A percentile compares a stretch with the other conserved stretches of the same genome.
These are phyloP conservation scores for Drosophila navojoa DNA, from an alignment of 1,140 invertebrate genomes.

Conservation along the genomic window DNA sequence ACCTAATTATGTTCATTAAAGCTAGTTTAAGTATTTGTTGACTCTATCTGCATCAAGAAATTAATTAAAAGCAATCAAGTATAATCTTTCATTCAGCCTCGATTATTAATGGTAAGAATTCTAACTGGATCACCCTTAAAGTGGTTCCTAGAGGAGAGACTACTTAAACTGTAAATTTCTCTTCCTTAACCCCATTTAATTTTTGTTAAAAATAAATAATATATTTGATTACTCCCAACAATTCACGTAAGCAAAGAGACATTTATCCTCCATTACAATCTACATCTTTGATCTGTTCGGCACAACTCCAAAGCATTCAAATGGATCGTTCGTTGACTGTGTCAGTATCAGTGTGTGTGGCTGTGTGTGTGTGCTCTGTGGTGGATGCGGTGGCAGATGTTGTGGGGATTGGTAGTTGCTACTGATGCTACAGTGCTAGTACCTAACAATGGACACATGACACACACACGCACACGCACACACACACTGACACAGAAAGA, in stretches of 20 bases:
- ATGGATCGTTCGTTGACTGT: conserved; percentile 4
- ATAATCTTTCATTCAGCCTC: too few species aligned
- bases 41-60: too few species aligned
- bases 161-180: neutral
- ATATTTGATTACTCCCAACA: too few species aligned
- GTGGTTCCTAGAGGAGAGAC: too few species aligned
- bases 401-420: conserved; percentile 13
- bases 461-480: conserved; percentile 27
- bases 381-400: conserved; percentile 24
- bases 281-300: neutral
- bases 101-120: too few species aligned
- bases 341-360: conserved; percentile 1
- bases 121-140: too few species aligned
- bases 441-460: conserved; percentile 15
- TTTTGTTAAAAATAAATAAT: neutral
- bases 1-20: too few species aligned
- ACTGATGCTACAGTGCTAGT: conserved; percentile 26
- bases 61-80: too few species aligned
- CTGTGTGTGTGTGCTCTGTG: conserved; percentile 15
- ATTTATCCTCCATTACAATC: too few species aligned
- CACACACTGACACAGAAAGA: conserved; percentile 29
- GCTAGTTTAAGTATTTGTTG: too few species aligned
- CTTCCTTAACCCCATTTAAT: neutral
- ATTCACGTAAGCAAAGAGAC: too few species aligned
- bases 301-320: conserved; percentile 12